Evolutionary conservation across 2,797 vertebrate species (phyloP).

Genomic region (Rousettus madagascariensis): DNA sequence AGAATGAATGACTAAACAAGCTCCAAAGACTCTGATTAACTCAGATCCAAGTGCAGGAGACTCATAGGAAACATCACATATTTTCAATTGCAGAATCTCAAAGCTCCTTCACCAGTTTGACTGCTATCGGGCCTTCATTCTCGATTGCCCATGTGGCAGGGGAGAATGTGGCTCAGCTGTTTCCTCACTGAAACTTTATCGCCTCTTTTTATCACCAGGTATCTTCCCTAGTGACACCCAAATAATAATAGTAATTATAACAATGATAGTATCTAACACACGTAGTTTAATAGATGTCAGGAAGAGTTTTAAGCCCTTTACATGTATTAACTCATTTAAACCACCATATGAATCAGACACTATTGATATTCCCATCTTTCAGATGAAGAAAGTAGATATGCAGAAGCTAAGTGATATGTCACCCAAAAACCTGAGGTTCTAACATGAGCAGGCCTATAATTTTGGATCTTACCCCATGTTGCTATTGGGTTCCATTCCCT

Average conservation of each 20-base stretch:
- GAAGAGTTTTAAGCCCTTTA: neutral
- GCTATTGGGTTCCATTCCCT: neutral
- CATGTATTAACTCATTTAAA: neutral
- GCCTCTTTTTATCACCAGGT: neutral
- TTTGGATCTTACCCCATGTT: neutral
- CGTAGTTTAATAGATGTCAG: neutral
- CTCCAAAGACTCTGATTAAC: neutral
- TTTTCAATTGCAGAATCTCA: neutral
- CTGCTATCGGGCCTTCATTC: neutral
- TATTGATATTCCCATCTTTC: neutral
- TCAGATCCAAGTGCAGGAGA: neutral
- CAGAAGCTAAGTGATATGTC: neutral
- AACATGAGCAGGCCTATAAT: neutral
- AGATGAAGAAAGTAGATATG: neutral
- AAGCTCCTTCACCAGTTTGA: neutral
- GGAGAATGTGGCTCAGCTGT: neutral
- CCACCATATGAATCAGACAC: neutral
- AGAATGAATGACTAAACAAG: neutral
- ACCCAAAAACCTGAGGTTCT: neutral
- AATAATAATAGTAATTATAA: neutral
- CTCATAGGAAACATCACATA: neutral
- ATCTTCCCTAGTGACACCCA: neutral
- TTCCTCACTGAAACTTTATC: neutral
- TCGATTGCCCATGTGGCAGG: neutral
- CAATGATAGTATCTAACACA: neutral